Conservation (phyloP, 2,113 vertebrate genomes). For the Toxotes chatareus region DNA sequence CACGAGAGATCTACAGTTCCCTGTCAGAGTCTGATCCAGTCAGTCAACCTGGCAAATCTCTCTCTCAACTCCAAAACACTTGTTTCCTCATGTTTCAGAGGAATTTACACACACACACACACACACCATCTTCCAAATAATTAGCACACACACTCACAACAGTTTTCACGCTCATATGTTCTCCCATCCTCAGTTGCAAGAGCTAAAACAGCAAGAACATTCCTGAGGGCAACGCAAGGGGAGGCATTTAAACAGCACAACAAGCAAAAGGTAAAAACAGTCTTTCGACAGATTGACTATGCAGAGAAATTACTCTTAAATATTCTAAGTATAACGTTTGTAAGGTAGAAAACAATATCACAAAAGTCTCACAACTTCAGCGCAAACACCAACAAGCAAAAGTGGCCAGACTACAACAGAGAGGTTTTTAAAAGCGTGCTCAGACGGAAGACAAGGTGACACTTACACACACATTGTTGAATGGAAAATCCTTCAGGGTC, state of each 20-base stretch:
- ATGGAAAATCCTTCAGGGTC: constrained; percentile 66
- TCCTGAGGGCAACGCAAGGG: constrained; percentile 6
- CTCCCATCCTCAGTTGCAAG: not conserved
- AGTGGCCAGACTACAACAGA: not conserved
- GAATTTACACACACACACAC: constrained; percentile 18
- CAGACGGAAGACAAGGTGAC: constrained; percentile 48
- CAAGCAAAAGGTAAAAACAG: not conserved
- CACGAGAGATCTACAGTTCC: constrained; percentile 21
- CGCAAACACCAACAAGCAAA: not conserved
- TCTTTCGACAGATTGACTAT: not conserved
- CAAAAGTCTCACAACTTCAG: not conserved
- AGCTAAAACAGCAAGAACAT: constrained; percentile 15
- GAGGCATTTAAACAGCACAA: constrained; percentile 10
- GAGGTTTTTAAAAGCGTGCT: constrained; percentile 40
- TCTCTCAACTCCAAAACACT: constrained; percentile 21
- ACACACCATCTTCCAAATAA: constrained; percentile 17
- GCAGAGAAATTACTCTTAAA: not conserved
- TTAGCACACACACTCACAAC: not conserved
- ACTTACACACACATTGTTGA: constrained; percentile 80
- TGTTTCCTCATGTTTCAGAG: constrained; percentile 53
- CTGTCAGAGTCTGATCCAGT: constrained; percentile 33
- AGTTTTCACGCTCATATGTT: not conserved
- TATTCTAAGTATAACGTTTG: not conserved
- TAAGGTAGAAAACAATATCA: not conserved
- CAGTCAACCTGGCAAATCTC: constrained; percentile 26